phyloP scores from a whole-genome alignment of 2,113 vertebrate species.

The Mola mola region DNA sequence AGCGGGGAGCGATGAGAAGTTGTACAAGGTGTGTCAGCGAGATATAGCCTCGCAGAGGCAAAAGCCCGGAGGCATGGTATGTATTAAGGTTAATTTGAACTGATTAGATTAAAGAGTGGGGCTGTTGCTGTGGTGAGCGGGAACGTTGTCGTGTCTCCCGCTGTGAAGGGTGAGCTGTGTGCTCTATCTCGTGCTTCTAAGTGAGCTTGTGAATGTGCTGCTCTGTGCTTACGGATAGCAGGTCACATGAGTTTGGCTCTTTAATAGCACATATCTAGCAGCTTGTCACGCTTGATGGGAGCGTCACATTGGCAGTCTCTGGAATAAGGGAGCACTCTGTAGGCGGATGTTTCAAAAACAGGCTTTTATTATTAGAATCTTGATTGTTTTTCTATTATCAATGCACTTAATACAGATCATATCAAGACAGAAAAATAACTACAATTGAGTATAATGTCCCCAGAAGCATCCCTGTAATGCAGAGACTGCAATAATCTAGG shows the following conservation, averaged over 20 bases:
- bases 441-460: too few relatives aligned
- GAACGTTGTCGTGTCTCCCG: constrained; percentile 42
- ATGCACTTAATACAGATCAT: too few relatives aligned
- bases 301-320: constrained; percentile 57
- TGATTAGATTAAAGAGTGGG: constrained; percentile 77
- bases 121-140: constrained; percentile 62
- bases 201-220: constrained; percentile 34
- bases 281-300: constrained; percentile 51
- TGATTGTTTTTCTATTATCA: too few relatives aligned
- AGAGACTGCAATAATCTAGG: too few relatives aligned
- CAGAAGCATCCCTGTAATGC: too few relatives aligned
- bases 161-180: constrained; percentile 41
- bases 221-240: constrained; percentile 48
- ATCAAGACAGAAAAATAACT: too few relatives aligned
- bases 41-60: constrained; percentile 59
- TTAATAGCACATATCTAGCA: constrained; percentile 49
- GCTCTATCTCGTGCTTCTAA: constrained; percentile 42
- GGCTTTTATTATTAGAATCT: too few relatives aligned
- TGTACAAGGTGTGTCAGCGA: constrained; percentile 74
- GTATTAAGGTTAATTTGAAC: constrained; percentile 80
- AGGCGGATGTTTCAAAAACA: constrained; percentile 12
- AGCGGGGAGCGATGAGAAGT: constrained; percentile 46
- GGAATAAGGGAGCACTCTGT: constrained; percentile 24
- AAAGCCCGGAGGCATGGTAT: constrained; percentile 61
- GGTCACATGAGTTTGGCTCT: constrained; percentile 46